Conservation (phyloP, 2,888 invertebrate genomes). For the Metellina segmentata region DNA sequence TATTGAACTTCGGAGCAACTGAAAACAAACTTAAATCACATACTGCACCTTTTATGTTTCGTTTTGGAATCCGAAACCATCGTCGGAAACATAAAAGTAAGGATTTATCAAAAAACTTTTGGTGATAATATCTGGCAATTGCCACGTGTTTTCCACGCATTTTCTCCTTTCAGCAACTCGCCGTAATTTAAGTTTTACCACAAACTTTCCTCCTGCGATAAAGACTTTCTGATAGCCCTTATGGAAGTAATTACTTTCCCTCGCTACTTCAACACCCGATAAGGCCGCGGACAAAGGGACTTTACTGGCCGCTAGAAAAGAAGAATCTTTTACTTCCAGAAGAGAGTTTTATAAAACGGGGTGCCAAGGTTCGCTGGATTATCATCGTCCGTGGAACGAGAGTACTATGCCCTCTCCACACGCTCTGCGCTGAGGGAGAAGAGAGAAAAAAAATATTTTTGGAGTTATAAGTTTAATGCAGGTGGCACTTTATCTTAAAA, state of each 20-base stretch:
- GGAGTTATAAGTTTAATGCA: slow-evolving; percentile 24
- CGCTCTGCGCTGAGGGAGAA: neutral
- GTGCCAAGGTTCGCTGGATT: slow-evolving; percentile 9
- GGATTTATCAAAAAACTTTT: neutral
- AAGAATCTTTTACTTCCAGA: neutral
- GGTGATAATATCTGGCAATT: slow-evolving; percentile 24
- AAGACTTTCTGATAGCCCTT: slow-evolving; percentile 54
- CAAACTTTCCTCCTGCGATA: slow-evolving; percentile 42
- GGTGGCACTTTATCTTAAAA: slow-evolving; percentile 47
- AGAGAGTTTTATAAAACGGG: slow-evolving; percentile 20
- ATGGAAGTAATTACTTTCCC: slow-evolving; percentile 58
- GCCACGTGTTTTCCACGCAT: slow-evolving; percentile 15
- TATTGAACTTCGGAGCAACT: too few species aligned
- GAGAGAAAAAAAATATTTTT: neutral
- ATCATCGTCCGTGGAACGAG: neutral
- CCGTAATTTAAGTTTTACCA: slow-evolving; percentile 54
- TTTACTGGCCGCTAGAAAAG: neutral
- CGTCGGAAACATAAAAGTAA: too few species aligned
- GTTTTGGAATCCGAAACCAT: too few species aligned
- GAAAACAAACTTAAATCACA: too few species aligned
- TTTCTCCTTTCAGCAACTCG: slow-evolving; percentile 9
- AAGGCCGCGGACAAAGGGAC: slow-evolving; percentile 30
- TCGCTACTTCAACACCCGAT: neutral
- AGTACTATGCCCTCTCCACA: neutral
- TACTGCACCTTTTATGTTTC: too few species aligned